Base-by-base conservation (phyloP, 2,888 invertebrate species). In the Ichneumoninae sp. region DNA sequence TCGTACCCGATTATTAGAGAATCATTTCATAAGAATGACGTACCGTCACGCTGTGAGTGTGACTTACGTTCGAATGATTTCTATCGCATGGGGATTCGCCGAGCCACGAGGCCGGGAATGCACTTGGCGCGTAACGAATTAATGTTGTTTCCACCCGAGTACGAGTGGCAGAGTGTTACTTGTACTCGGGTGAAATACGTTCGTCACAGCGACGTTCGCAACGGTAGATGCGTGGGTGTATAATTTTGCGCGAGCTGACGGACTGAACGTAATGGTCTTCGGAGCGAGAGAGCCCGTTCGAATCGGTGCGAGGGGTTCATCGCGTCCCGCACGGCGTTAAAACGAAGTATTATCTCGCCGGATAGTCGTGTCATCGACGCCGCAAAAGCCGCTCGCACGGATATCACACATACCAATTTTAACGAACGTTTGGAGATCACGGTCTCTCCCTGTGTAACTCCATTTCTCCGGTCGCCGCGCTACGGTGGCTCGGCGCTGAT, bases 241-340 rank as follows among this genome's bases (percentile, higher is more conserved):
- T 36, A 22, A 54, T 54, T 71, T 36, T 36, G 3, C 54, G 52
- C 52, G 19, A 13, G 70, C 54, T 54, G 36, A 71, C 33, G 70
- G 70, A 40, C 54, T 3, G 36, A 54, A 22, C 19, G 70, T 70
- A 52, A 70, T 70, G 54, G 52, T 36, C 52, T 54, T 70, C 52
- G 33, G 52, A 36, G 70, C 33, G 36, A 33, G 33, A 19, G 30
- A 40, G 50, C n/a, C 50, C 50, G 50, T 36, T n/a, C 52, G 70
- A 52, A 52, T n/a, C 5, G 7, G 33, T 33, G 63, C 33, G 33
- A 26, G 70, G 50, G 33, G 52, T 26, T 68, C 70, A 52, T 70
- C 52, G 52, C 33, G 33, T 8, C 19, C 54, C 54, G 33, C 33
- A 6, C 52, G 52, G 19, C 52, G 52, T 70, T 70, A 22, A 70